These are phyloP conservation scores for Hucho hucho DNA, from an alignment of 2,113 vertebrate genomes.

Conservation along the genomic window DNA sequence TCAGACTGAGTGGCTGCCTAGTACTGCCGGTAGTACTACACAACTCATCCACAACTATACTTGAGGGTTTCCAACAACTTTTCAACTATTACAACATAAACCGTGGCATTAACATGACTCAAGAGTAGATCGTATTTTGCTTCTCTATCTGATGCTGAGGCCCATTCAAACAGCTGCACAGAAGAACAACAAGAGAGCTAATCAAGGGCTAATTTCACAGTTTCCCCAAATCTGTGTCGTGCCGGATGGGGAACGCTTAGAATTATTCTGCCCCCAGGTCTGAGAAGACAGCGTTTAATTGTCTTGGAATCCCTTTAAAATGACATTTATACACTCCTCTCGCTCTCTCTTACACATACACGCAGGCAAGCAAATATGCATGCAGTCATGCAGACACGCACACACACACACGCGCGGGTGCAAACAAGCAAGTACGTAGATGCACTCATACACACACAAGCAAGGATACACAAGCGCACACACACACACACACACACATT, in stretches of 20 bases:
- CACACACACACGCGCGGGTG: no score
- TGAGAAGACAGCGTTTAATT: constrained; percentile 2
- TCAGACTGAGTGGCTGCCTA: no score
- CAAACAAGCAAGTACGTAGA: no score
- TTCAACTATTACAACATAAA: no score
- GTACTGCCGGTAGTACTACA: no score
- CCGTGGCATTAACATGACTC: background rate
- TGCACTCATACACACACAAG: no score
- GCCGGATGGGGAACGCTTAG: background rate
- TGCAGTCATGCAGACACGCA: no score
- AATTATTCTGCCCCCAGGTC: background rate
- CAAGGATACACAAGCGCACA: no score
- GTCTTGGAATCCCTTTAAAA: constrained; percentile 11
- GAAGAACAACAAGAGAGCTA: constrained; percentile 1
- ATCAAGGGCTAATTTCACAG: constrained; percentile 15
- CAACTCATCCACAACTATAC: no score
- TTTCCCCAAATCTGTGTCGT: background rate
- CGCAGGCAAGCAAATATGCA: background rate
- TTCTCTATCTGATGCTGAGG: background rate
- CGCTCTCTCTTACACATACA: background rate
- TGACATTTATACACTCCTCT: background rate
- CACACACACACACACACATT: background rate
- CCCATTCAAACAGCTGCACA: background rate
- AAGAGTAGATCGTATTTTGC: background rate
- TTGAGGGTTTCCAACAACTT: no score